phyloP scores from a whole-genome alignment of 1,140 invertebrate species.

The Drosophila azteca region DNA sequence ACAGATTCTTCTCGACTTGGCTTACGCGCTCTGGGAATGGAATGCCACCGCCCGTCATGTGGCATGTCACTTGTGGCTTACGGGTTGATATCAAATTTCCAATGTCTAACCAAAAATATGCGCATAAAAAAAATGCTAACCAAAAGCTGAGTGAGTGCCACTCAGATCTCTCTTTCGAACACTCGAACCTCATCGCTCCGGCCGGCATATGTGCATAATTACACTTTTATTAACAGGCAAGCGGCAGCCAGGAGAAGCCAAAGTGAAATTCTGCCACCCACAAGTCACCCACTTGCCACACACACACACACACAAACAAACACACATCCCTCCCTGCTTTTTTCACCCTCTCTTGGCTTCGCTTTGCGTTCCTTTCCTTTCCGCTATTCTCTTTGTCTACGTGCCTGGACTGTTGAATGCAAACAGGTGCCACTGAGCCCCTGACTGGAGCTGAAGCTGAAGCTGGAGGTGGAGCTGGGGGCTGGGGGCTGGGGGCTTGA shows the following conservation, averaged over 20 bases:
- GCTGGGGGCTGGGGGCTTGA: conserved; percentile 6
- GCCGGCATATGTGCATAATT: conserved; percentile 66
- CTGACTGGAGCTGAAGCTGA: not conserved
- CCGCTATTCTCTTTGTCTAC: conserved; percentile 37
- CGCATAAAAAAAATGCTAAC: conserved; percentile 24
- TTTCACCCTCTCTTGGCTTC: too few relatives aligned
- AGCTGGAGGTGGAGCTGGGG: not conserved
- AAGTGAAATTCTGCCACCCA: conserved; percentile 56
- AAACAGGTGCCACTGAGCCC: conserved; percentile 64
- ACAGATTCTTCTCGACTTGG: not conserved
- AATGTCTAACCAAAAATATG: conserved; percentile 71
- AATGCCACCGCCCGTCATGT: conserved; percentile 20
- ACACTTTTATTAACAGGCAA: conserved; percentile 75
- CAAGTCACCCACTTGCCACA: conserved; percentile 1
- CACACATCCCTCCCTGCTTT: too few relatives aligned
- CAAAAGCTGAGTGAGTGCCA: conserved; percentile 7
- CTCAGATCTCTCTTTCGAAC: too few relatives aligned
- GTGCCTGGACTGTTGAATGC: conserved; percentile 70
- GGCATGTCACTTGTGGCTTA: conserved; percentile 47
- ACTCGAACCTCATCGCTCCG: not conserved
- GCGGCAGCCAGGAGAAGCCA: conserved; percentile 45
- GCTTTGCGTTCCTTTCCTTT: too few relatives aligned
- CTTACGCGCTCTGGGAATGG: conserved; percentile 22
- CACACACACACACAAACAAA: not conserved
- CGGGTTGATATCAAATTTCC: conserved; percentile 57